Evolutionary conservation across 2,888 invertebrate genomes (phyloP), one percentile per base, ranked within the genome.

Genomic region (Panopea generosa): DNA sequence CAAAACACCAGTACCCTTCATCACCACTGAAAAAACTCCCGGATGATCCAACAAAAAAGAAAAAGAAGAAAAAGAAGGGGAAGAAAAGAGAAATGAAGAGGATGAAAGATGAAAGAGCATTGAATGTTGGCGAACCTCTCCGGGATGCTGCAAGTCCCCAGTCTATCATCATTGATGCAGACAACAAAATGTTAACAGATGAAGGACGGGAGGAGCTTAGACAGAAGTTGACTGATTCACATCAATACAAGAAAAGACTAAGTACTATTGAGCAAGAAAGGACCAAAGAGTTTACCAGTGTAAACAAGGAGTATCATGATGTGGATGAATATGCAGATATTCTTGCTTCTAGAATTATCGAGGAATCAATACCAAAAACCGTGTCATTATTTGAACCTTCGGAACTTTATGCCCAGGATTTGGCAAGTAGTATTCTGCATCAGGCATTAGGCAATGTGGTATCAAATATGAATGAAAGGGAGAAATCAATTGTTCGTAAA

Each of bases 1-100:
- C 84, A 1, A 77, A 79, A 26, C 77, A 85, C 6, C 73, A 83
- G 6, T 90, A 91, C 65, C 88, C 90, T 0, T 82, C 87, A 2
- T 83, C 87, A 26, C 80, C 89, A n/a, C 76, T 87, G 59, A 84
- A 82, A 66, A 75, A 75, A 59, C 26, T 59, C 14, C 55, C 55
- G 55, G 61, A 73, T 38, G 62, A 67, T 29, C 56, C 38, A n/a
- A 55, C 38, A 11, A 60, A 20, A 43, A 67, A 56, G 50, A 62
- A 72, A 63, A 76, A 52, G 52, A 75, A 71, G 57, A 73, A 61
- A 52, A 76, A 67, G 56, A 53, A 55, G 38, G 63, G 65, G 18
- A 77, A 56, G 49, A 72, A 57, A 56, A 49, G 29, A 55, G 50
- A 20, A 14, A 29, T 49, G 22, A 33, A 18, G 11, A n/a, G 67